Percentiles rank a stretch among this genome's conserved stretches.
phyloP scores from a whole-genome alignment of 2,113 vertebrate genomes.

The Grallaria varia region DNA sequence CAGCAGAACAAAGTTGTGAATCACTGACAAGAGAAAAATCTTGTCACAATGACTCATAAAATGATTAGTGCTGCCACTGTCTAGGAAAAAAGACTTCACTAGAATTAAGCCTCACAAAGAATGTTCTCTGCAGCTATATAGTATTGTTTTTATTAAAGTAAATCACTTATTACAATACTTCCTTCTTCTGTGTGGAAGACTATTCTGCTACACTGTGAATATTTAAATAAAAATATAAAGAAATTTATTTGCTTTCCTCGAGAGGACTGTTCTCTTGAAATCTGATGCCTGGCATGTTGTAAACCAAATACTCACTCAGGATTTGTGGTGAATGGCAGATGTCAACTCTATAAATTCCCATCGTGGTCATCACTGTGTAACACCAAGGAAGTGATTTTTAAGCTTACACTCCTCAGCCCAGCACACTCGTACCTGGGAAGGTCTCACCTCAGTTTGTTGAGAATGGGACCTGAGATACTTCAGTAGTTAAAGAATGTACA shows the following conservation, averaged over 20 bases:
- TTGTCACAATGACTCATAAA: neutral
- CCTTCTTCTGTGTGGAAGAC: neutral
- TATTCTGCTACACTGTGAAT: neutral
- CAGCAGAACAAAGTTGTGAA: neutral
- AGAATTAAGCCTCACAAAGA: neutral
- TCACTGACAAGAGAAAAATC: neutral
- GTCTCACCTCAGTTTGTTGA: neutral
- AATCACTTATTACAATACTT: neutral
- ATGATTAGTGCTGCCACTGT: neutral
- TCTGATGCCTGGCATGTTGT: neutral
- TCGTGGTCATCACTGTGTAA: neutral
- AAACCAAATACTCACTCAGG: neutral
- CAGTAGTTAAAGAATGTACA: neutral
- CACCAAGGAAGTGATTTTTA: neutral
- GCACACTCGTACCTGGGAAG: neutral
- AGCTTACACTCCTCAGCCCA: neutral
- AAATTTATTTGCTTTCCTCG: neutral
- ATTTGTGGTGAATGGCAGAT: neutral
- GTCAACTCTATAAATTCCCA: neutral
- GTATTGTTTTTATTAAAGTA: neutral
- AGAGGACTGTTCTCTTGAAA: neutral
- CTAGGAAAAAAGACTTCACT: neutral
- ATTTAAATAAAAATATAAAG: neutral
- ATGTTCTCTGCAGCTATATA: neutral
- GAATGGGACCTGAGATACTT: neutral